Percentiles rank a stretch among this genome's conserved stretches.
Evolutionary conservation across 1,140 invertebrate genomes (phyloP).

Genomic region (Papilio aristodemus): DNA sequence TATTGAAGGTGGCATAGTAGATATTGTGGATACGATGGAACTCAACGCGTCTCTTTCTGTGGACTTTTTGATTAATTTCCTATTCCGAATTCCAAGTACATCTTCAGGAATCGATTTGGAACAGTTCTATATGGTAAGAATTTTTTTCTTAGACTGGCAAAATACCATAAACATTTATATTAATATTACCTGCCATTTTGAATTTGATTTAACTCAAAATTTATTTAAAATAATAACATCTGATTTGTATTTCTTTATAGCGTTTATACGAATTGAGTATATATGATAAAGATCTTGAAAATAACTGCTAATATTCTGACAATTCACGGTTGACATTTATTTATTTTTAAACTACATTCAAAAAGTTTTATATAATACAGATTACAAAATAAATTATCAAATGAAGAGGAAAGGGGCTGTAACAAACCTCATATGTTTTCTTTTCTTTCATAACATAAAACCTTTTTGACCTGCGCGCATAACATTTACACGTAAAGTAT

Average conservation of each 20-base stretch:
- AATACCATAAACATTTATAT: no score
- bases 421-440: background rate
- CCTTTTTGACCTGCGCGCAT: constrained; percentile 1
- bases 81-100: no score
- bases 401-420: background rate
- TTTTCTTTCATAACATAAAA: background rate
- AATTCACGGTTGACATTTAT: background rate
- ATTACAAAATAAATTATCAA: background rate
- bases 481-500: background rate
- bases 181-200: constrained; percentile 19
- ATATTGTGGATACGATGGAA: no score
- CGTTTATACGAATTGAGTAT: constrained; percentile 11
- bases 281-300: constrained; percentile 23
- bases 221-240: background rate
- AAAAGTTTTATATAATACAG: background rate
- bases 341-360: background rate
- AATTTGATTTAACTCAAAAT: constrained; percentile 1
- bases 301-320: constrained; percentile 11
- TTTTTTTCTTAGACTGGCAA: no score
- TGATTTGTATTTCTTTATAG: background rate
- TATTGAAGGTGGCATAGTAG: no score
- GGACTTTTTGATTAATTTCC: no score
- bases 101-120: no score
- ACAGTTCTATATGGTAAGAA: no score
- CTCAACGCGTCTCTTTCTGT: no score